Conservation (phyloP, 2,888 invertebrate species). For the Eupithecia subumbrata region DNA sequence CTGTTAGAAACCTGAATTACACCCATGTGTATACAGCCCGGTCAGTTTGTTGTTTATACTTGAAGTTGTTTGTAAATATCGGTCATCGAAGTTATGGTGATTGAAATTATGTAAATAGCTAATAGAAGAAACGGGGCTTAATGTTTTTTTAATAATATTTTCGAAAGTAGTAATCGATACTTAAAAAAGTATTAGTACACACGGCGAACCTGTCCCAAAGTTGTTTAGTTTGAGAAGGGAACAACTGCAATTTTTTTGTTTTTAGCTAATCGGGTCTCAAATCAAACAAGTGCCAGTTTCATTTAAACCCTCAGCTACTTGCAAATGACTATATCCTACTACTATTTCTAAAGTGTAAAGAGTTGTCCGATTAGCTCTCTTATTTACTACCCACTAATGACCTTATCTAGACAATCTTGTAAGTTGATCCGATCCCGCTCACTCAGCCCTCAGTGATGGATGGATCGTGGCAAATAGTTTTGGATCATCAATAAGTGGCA, state of each 20-base stretch:
- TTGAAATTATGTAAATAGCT: too few species aligned
- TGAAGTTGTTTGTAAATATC: background rate
- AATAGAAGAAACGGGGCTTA: too few species aligned
- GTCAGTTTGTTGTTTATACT: background rate
- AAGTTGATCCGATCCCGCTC: conserved; percentile 19
- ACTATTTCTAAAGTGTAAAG: background rate
- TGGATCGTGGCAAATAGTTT: conserved; percentile 4
- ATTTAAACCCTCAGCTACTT: too few species aligned
- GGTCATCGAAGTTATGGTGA: too few species aligned
- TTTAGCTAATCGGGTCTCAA: too few species aligned
- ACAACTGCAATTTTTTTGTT: too few species aligned
- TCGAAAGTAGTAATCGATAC: too few species aligned
- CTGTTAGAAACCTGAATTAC: background rate
- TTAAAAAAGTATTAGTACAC: too few species aligned
- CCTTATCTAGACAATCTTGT: conserved; percentile 13
- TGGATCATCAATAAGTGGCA: conserved; percentile 2
- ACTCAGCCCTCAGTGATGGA: conserved; percentile 23
- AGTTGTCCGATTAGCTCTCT: background rate
- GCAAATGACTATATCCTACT: background rate
- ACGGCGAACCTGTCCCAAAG: too few species aligned
- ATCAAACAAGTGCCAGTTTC: too few species aligned
- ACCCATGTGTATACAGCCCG: background rate
- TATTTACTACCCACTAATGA: conserved; percentile 14
- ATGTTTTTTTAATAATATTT: too few species aligned
- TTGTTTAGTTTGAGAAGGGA: too few species aligned